Evolutionary conservation across 2,113 vertebrate species (phyloP).

Genomic region (Cettia cetti): DNA sequence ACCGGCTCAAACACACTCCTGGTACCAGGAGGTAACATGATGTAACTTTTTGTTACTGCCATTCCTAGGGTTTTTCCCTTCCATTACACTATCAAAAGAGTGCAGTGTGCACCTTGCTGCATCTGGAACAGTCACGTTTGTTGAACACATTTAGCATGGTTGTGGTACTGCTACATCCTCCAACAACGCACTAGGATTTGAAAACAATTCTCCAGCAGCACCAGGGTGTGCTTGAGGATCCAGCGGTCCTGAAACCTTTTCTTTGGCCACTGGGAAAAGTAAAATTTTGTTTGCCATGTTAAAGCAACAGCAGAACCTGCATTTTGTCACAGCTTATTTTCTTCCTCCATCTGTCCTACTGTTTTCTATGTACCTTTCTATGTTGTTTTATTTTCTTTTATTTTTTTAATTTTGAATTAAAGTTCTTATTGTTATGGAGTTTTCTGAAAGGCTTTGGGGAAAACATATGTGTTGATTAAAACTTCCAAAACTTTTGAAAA

Average conservation of each 20-base stretch:
- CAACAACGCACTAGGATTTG: neutral
- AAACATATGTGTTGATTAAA: neutral
- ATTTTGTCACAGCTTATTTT: neutral
- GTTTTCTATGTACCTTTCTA: neutral
- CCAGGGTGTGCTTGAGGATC: constrained; percentile 72
- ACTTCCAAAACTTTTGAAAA: neutral
- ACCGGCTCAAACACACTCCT: constrained; percentile 79
- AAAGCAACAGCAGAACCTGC: neutral
- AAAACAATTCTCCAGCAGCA: constrained; percentile 49
- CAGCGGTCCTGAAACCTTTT: constrained; percentile 69
- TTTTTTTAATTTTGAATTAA: neutral
- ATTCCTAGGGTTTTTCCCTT: neutral
- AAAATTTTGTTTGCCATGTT: neutral
- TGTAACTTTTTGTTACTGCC: neutral
- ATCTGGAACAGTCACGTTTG: neutral
- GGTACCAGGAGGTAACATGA: constrained; percentile 81
- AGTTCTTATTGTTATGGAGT: neutral
- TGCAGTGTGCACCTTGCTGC: neutral
- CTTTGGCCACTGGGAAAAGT: neutral
- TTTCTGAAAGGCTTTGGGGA: neutral
- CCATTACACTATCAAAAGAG: neutral
- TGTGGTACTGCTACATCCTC: neutral
- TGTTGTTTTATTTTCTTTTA: no score
- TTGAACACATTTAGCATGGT: neutral
- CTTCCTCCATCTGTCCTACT: neutral